Evolutionary conservation across 2,113 vertebrate species (phyloP).

Genomic region (Barbus barbus): DNA sequence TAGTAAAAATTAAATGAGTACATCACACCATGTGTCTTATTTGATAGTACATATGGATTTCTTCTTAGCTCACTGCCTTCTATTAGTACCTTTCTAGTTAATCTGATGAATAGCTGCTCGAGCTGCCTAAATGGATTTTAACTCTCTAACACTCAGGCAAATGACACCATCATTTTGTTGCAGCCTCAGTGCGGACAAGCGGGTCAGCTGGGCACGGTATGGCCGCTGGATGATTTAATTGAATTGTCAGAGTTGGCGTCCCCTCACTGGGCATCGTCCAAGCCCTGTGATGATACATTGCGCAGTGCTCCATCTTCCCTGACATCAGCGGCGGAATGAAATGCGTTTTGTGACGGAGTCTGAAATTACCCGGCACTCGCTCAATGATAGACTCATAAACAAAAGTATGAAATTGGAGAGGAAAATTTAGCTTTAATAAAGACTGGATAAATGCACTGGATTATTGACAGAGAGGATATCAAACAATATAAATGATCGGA

Average conservation of each 20-base stretch:
- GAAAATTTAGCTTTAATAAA: constrained; percentile 18
- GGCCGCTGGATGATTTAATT: constrained; percentile 67
- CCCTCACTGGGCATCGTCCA: constrained; percentile 62
- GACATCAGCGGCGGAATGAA: constrained; percentile 44
- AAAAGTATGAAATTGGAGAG: constrained; percentile 8
- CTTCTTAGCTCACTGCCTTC: constrained; percentile 13
- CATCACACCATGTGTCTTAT: background rate
- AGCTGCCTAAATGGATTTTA: constrained; percentile 49
- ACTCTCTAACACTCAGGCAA: constrained; percentile 50
- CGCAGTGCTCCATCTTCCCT: constrained; percentile 61
- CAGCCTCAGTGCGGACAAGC: constrained; percentile 61
- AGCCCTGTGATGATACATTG: constrained; percentile 68
- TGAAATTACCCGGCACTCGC: background rate
- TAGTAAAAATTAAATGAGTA: constrained; percentile 1
- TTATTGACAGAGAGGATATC: constrained; percentile 1
- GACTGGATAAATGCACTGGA: constrained; percentile 4
- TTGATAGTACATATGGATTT: constrained; percentile 4
- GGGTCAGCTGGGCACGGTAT: constrained; percentile 64
- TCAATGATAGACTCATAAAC: constrained; percentile 27
- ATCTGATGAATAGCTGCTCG: constrained; percentile 46
- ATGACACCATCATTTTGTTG: constrained; percentile 64
- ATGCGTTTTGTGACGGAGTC: constrained; percentile 4
- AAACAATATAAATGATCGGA: background rate
- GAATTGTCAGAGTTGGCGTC: constrained; percentile 68
- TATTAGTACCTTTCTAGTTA: constrained; percentile 45